phyloP scores from a whole-genome alignment of 2,888 invertebrate genomes.

The Thalpophila matura region DNA sequence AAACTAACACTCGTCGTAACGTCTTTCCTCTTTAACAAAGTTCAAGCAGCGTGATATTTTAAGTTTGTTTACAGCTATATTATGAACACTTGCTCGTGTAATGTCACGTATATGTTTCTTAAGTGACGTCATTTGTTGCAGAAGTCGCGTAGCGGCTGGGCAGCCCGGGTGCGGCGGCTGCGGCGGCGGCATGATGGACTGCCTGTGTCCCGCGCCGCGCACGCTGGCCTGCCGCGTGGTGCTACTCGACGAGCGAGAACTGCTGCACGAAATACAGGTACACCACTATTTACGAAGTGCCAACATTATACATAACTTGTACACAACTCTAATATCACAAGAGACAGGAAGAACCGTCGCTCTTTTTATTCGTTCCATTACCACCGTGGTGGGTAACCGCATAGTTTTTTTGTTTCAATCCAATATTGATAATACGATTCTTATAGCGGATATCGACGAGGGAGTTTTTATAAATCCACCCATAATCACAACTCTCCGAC shows the following conservation, averaged over 20 bases:
- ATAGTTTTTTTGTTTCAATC: conserved; percentile 46
- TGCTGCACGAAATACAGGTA: conserved; percentile 97
- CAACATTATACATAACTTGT: not conserved
- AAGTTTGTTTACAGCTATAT: not conserved
- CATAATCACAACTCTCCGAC: conserved; percentile 63
- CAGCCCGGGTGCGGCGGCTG: conserved; percentile 67
- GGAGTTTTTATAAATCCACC: conserved; percentile 74
- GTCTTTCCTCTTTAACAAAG: not conserved
- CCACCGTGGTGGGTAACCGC: conserved; percentile 12
- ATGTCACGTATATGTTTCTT: conserved; percentile 18
- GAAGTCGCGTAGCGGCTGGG: conserved; percentile 59
- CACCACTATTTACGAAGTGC: conserved; percentile 59
- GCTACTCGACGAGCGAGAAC: conserved; percentile 96
- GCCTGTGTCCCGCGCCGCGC: conserved; percentile 91
- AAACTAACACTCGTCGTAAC: no score
- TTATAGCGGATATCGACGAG: conserved; percentile 51
- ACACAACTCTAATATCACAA: not conserved
- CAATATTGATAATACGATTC: conserved; percentile 46
- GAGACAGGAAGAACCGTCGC: not conserved
- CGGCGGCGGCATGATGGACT: conserved; percentile 87
- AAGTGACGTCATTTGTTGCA: conserved; percentile 62
- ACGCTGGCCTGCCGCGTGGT: conserved; percentile 95
- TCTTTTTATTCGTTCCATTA: conserved; percentile 5
- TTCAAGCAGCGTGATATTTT: not conserved
- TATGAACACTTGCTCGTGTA: conserved; percentile 7